Evolutionary conservation across 2,797 vertebrate genomes (phyloP).

Genomic region (Aeoliscus strigatus): DNA sequence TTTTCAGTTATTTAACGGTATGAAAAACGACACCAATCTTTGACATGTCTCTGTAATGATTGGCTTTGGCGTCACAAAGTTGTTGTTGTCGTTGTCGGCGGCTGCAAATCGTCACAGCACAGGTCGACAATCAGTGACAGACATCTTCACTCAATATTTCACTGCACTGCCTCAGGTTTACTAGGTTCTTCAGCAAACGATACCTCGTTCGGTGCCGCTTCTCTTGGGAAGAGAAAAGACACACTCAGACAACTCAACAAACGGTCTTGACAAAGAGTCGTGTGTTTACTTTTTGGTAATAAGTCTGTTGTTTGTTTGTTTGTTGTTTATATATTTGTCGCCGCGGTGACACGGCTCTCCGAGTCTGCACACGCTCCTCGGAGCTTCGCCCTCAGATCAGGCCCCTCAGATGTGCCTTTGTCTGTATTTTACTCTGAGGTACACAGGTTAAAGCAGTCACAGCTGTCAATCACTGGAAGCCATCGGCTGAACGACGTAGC

Average conservation of each 20-base stretch:
- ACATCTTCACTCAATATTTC: not conserved
- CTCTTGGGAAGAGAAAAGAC: constrained; percentile 5
- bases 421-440: too few species aligned
- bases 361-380: constrained; percentile 7
- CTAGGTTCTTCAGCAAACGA: constrained; percentile 9
- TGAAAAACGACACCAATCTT: too few species aligned
- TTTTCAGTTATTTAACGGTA: too few species aligned
- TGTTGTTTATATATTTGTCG: constrained; percentile 28
- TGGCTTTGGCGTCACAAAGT: too few species aligned
- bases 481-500: too few species aligned
- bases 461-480: too few species aligned
- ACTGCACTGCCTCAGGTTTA: constrained; percentile 28
- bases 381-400: constrained; percentile 5
- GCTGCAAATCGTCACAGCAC: not conserved
- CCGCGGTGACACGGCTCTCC: constrained; percentile 45
- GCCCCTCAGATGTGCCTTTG: constrained; percentile 21
- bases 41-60: too few species aligned
- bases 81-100: not conserved
- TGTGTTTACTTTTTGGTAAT: constrained; percentile 35
- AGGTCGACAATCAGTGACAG: not conserved
- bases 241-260: constrained; percentile 13
- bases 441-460: too few species aligned
- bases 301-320: constrained; percentile 15
- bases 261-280: constrained; percentile 14
- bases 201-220: constrained; percentile 18